Evolutionary conservation across 2,888 invertebrate genomes (phyloP).

Genomic region (Hybos culiciformis): DNA sequence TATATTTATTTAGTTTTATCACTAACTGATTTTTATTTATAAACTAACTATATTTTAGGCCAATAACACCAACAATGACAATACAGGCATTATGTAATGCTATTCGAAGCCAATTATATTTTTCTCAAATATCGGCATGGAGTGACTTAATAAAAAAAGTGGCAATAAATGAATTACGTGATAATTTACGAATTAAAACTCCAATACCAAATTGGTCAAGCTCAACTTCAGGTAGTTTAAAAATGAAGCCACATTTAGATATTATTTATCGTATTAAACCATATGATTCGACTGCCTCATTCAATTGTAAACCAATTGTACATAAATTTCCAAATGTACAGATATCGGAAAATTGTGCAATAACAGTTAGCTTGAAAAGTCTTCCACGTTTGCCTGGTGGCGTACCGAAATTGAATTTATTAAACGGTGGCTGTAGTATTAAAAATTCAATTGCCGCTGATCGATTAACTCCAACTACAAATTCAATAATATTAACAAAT

Average conservation of each 20-base stretch:
- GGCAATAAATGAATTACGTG: conserved; percentile 25
- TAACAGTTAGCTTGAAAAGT: conserved; percentile 45
- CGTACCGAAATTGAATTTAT: conserved; percentile 49
- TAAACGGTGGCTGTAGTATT: conserved; percentile 13
- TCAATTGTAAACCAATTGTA: conserved; percentile 32
- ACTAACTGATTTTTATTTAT: neutral
- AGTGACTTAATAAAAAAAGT: conserved; percentile 34
- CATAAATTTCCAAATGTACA: conserved; percentile 35
- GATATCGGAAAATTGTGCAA: conserved; percentile 30
- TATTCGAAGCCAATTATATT: conserved; percentile 86
- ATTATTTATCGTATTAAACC: conserved; percentile 34
- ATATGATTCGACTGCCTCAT: conserved; percentile 28
- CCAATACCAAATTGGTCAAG: conserved; percentile 14
- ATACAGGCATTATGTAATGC: conserved; percentile 75
- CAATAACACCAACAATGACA: conserved; percentile 50
- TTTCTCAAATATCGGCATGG: conserved; percentile 95
- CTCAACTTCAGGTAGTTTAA: conserved; percentile 2
- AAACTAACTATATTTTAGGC: conserved; percentile 18
- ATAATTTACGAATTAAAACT: conserved; percentile 34
- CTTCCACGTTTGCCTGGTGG: conserved; percentile 60
- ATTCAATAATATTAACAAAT: conserved; percentile 8
- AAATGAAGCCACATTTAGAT: conserved; percentile 28
- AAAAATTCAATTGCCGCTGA: conserved; percentile 6
- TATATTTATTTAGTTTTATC: no score
- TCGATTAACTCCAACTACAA: conserved; percentile 10